Base-by-base conservation (phyloP, 2,888 invertebrate species). In the Poecilus cupreus region DNA sequence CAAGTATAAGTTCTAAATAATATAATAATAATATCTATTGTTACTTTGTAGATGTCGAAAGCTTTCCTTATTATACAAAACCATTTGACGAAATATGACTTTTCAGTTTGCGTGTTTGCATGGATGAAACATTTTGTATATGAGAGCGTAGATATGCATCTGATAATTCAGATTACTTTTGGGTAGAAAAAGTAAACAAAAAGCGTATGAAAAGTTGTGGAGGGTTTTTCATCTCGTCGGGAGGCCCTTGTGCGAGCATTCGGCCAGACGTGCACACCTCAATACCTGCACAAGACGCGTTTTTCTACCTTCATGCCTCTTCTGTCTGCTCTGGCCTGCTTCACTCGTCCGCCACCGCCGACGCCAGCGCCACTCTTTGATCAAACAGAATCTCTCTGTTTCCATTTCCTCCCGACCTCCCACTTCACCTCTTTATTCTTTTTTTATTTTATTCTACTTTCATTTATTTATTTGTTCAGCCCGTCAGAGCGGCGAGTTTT, bases 251-350 rank as follows among this genome's bases (percentile, higher is more conserved):
- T 83, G 85, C 83, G 85, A 85, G 87, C 88, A 87, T 87, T 88
- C 88, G 87, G 85, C 87, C 87, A 85, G 83, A 54, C 84, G 83
- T 86, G 83, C 85, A 87, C 88, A 88, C 88, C 87, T 87, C 87
- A 87, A 88, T 88, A 88, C 88, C 88, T 88, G 87, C 86, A 87
- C 86, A 87, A 87, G 87, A 80, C 85, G 84, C 86, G 86, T 87
- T 87, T 87, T 87, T 86, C 86, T 85, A 86, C 85, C 87, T 86
- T 85, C 87, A 85, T 80, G 54, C 80, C 80, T 80, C 80, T 80
- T 80, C 54, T 80, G 80, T 80, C 54, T 80, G 80, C 70, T 18
- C 51, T 43, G 37, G 49, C 43, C 32, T 32, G 32, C 32, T 32
- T 32, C 32, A 32, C 32, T 32, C 32, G 4, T 8, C 32, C 32